Base-by-base conservation (phyloP, 2,888 invertebrate species). In the Sminthurinus aureus region DNA sequence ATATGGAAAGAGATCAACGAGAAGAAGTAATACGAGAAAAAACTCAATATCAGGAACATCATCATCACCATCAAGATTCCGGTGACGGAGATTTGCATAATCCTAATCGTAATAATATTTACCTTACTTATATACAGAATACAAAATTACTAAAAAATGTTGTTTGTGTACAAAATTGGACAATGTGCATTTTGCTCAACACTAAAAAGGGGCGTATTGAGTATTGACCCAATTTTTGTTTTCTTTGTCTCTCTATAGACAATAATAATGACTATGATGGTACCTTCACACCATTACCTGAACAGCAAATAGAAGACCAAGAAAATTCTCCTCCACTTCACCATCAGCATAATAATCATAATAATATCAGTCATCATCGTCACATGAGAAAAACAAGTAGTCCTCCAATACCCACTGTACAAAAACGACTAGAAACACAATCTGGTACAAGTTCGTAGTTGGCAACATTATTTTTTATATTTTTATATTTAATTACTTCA, bases 351-450 rank as follows among this genome's bases (percentile, higher is more conserved):
- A 9, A 67, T 3, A 22, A 22, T 24, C 71, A 71, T 12, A 15
- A 8, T 26, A 3, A 22, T 15, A 22, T 24, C 2, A 15, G n/a
- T 67, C 71, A 71, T 26, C n/a, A 20, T 18, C n/a, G 67, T 12
- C 6, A 12, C 4, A 13, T 58, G 13, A 58, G 58, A 58, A 58
- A 58, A 51, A 51, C 76, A 12, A 38, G 15, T 52, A 78, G 66
- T 79, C 79, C 79, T 24, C 67, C 67, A 0, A 15, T 79, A 4
- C 79, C 79, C 66, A 18, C 79, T 6, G 67, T 79, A 38, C 66
- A 79, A 38, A 79, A 79, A 18, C 24, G 79, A 26, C 67, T 79
- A 24, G 67, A 79, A 79, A 79, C 79, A 66, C 79, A 79, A 79
- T 79, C 79, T 22, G 79, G 67, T 79, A 22, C 77, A 58, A 38